phyloP scores from a whole-genome alignment of 2,113 vertebrate species.

The Leucopternis melanops region DNA sequence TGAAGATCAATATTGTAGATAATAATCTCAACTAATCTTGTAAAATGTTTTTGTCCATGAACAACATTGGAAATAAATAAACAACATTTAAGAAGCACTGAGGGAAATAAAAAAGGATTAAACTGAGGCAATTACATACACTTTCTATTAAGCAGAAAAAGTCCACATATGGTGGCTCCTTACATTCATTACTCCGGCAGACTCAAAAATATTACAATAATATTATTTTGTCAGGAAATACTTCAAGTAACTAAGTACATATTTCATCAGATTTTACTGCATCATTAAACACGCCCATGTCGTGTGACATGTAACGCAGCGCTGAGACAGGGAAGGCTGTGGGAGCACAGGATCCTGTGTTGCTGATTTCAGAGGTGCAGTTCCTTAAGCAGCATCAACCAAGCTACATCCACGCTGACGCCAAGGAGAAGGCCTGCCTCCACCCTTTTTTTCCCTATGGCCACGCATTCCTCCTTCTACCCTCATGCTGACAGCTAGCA shows the following conservation, averaged over 20 bases:
- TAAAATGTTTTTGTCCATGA: neutral
- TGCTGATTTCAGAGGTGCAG: neutral
- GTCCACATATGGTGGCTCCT: neutral
- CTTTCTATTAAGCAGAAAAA: neutral
- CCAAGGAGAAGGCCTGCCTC: neutral
- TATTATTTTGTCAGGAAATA: neutral
- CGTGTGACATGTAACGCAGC: rapidly evolving
- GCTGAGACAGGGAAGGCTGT: neutral
- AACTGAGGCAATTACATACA: neutral
- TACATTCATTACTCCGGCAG: neutral
- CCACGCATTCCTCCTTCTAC: neutral
- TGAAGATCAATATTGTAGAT: neutral
- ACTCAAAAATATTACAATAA: neutral
- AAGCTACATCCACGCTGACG: neutral
- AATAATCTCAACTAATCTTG: neutral
- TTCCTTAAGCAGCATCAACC: neutral
- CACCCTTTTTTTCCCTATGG: neutral
- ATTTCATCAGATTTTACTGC: neutral
- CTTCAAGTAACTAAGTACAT: neutral
- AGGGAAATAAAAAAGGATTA: neutral
- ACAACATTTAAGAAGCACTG: neutral
- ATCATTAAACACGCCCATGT: neutral
- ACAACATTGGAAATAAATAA: too few species aligned
- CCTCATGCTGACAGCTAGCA: neutral
- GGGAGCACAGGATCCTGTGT: rapidly evolving